A percentile compares a stretch with the other conserved stretches of the same genome.
These are phyloP conservation scores for Trachurus trachurus DNA, from an alignment of 2,797 vertebrate species.

Conservation along the genomic window DNA sequence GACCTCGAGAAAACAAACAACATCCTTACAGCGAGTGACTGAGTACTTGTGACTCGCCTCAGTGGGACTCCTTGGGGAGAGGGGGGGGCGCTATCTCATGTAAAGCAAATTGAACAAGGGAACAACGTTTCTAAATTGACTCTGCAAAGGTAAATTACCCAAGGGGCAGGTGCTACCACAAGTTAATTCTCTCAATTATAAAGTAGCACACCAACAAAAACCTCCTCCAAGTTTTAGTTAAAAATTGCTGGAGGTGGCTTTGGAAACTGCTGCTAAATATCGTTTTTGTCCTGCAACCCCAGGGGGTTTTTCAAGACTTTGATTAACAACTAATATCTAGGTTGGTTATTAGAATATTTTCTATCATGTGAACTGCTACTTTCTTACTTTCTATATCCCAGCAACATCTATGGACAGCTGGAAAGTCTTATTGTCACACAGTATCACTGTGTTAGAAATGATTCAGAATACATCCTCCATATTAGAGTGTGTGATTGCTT, in stretches of 20 bases:
- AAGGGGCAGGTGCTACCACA: conserved; percentile 31
- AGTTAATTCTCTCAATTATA: conserved; percentile 63
- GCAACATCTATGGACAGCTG: neutral
- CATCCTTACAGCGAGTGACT: conserved; percentile 36
- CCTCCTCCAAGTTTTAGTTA: conserved; percentile 32
- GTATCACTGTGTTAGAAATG: conserved; percentile 5
- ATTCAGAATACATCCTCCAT: neutral
- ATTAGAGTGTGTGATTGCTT: neutral
- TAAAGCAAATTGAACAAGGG: conserved; percentile 65
- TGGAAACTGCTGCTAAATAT: conserved; percentile 43
- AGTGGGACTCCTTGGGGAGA: conserved; percentile 47
- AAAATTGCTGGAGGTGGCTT: conserved; percentile 34
- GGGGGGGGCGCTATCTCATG: conserved; percentile 51
- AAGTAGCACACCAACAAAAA: conserved; percentile 52
- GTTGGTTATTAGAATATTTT: conserved; percentile 9
- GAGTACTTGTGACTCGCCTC: conserved; percentile 45
- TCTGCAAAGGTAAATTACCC: conserved; percentile 62
- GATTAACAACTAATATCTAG: conserved; percentile 40
- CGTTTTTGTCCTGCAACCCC: conserved; percentile 32
- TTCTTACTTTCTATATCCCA: conserved; percentile 13
- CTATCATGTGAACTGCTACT: neutral
- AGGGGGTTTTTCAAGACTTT: conserved; percentile 16
- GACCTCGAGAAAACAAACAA: conserved; percentile 46
- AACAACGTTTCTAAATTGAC: conserved; percentile 62
- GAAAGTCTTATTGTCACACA: neutral